Evolutionary conservation across 2,888 invertebrate species (phyloP).

Genomic region (Drosophila meridionalis): DNA sequence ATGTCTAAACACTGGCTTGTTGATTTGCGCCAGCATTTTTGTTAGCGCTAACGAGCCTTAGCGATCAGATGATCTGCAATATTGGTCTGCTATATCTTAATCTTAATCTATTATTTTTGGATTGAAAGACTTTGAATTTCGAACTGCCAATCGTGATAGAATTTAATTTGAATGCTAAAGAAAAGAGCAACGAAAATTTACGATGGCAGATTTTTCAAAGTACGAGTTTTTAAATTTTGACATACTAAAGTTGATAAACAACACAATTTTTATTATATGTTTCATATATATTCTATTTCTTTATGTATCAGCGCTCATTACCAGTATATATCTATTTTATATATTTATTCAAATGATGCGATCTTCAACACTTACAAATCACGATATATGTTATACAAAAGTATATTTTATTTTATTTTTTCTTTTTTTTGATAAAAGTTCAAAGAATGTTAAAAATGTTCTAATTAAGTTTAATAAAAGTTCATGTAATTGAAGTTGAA

Average conservation of each 20-base stretch:
- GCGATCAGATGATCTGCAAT: conserved; percentile 36
- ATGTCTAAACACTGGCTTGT: conserved; percentile 44
- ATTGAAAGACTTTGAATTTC: conserved; percentile 65
- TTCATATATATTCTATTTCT: conserved; percentile 34
- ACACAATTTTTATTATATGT: conserved; percentile 50
- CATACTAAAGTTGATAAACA: conserved; percentile 41
- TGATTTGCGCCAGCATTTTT: conserved; percentile 53
- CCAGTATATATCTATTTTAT: conserved; percentile 42
- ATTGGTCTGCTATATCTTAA: conserved; percentile 22
- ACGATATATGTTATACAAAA: conserved; percentile 23
- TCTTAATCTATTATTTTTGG: conserved; percentile 29
- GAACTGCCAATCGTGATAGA: conserved; percentile 49
- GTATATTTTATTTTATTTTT: conserved; percentile 32
- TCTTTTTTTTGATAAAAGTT: conserved; percentile 41
- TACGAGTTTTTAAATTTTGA: conserved; percentile 62
- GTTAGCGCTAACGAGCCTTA: conserved; percentile 25
- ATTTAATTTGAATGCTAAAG: conserved; percentile 53
- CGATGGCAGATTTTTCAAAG: conserved; percentile 50
- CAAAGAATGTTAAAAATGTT: conserved; percentile 29
- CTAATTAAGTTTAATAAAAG: conserved; percentile 22
- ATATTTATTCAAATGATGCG: conserved; percentile 51
- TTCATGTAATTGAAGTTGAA: conserved; percentile 42
- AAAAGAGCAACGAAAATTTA: conserved; percentile 53
- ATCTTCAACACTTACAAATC: conserved; percentile 21
- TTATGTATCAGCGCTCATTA: conserved; percentile 33